phyloP scores from a whole-genome alignment of 2,797 vertebrate species.

The Geotrypetes seraphini region DNA sequence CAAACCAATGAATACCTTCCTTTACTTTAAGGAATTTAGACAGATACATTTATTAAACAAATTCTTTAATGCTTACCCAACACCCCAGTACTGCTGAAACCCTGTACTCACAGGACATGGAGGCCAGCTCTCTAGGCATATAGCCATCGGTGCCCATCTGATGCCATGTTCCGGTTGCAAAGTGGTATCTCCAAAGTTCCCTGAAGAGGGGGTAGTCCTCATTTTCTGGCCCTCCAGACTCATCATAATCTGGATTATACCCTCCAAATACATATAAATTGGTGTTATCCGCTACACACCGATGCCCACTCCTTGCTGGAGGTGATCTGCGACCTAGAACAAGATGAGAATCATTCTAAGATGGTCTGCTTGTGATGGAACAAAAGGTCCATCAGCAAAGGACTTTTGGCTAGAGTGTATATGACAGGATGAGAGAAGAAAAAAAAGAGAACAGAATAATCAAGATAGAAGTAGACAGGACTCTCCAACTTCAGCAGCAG shows the following conservation, averaged over 20 bases:
- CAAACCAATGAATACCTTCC: too few relatives aligned
- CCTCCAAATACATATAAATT: constrained; percentile 95
- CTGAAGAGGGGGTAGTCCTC: constrained; percentile 94
- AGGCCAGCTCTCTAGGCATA: constrained; percentile 92
- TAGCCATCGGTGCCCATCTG: constrained; percentile 92
- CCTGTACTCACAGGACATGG: constrained; percentile 83
- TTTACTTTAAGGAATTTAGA: too few relatives aligned
- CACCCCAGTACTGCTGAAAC: too few relatives aligned
- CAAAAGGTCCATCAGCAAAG: background rate
- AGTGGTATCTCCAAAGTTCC: constrained; percentile 94
- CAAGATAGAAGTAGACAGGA: too few relatives aligned
- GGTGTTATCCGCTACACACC: constrained; percentile 87
- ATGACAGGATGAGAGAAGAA: background rate
- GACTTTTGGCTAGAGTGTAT: background rate
- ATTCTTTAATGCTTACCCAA: too few relatives aligned
- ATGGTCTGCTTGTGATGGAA: background rate
- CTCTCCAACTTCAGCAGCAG: too few relatives aligned
- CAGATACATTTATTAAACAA: too few relatives aligned
- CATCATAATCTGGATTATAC: constrained; percentile 92
- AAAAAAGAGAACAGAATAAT: too few relatives aligned
- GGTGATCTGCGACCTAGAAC: constrained; percentile 70
- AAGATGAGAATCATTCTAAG: too few relatives aligned
- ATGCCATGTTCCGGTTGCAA: constrained; percentile 90
- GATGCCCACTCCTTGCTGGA: constrained; percentile 87
- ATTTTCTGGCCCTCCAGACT: constrained; percentile 87